Conservation (phyloP, 2,797 vertebrate genomes). For the Coregonus suidteri region DNA sequence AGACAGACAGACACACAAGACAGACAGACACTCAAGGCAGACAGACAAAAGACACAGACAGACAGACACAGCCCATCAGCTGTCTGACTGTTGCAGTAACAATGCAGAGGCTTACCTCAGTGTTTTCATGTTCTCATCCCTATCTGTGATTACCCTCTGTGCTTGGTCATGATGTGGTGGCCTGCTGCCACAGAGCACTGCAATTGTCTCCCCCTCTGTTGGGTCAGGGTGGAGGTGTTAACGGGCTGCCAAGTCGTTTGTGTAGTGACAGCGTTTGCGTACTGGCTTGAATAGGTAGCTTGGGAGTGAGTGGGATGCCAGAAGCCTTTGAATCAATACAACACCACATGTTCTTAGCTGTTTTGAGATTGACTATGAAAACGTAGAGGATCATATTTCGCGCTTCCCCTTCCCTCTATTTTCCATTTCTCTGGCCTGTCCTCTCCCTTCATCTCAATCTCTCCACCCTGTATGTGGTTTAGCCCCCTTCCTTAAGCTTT, state of each 20-base stretch:
- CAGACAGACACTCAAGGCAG: background rate
- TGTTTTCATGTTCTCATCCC: background rate
- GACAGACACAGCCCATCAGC: conserved; percentile 11
- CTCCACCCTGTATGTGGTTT: background rate
- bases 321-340: background rate
- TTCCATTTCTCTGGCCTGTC: background rate
- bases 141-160: background rate
- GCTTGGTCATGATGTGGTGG: background rate
- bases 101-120: conserved; percentile 11
- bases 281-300: background rate
- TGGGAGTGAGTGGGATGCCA: background rate
- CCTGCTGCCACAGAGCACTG: background rate
- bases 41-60: conserved; percentile 16
- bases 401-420: background rate
- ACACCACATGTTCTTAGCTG: background rate
- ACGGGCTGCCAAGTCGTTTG: background rate
- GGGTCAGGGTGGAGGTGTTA: background rate
- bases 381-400: background rate
- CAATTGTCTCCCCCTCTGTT: background rate
- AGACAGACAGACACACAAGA: too few species aligned
- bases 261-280: background rate
- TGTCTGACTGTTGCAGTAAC: conserved; percentile 16
- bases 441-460: background rate
- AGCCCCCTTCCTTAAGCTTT: conserved; percentile 1
- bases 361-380: background rate